Evolutionary conservation across 30 jellyfish, hydroid and myxozoan genomes (phyloP), one percentile per base, ranked within the genome.

Genomic region (Mastigias papua): DNA sequence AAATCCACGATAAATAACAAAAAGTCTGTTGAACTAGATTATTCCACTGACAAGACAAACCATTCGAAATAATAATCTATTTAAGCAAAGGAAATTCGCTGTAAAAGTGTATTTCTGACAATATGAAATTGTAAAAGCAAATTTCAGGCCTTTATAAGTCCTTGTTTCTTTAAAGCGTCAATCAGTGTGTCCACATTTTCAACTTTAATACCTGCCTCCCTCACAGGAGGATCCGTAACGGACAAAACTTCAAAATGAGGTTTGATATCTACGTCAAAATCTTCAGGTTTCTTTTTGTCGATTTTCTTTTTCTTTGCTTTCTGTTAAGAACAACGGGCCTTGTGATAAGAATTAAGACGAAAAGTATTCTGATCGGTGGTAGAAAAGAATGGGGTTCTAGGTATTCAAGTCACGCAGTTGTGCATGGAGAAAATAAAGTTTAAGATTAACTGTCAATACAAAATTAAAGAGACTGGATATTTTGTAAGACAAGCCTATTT

Each of bases 221-320:
- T 90, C 21, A 90, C 97, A 31, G 99, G 99, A 10, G 99, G 99
- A 51, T 95, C 99, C n/a, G 70, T 95, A 15, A 87, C 97, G 16
- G 65, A 25, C 78, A 95, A 51, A 10, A 84, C 72, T 54, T 95
- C 99, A 42, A 90, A 34, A 23, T 88, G 95, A 61, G 99, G 99
- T 48, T 74, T 67, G 67, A 90, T 86, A 54, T 95, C 99, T 20
- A 95, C 99, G 21, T 95, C 99, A n/a, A 90, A 86, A 75, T 95
- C 99, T 3, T 65, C 97, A 16, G 92, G 93, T 46, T 84, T 90
- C 70, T 73, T 73, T 80, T 89, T 90, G 50, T 76, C 98, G 11
- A 95, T 78, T 71, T 95, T 95, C 89, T 95, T 95, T 89, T 95
- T 95, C 79, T 95, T 95, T 46, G 99, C 99, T 95, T 95, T 95